These are phyloP conservation scores for Coronaproctus castanopsis DNA, from an alignment of 2,888 invertebrate genomes.

Conservation along the genomic window DNA sequence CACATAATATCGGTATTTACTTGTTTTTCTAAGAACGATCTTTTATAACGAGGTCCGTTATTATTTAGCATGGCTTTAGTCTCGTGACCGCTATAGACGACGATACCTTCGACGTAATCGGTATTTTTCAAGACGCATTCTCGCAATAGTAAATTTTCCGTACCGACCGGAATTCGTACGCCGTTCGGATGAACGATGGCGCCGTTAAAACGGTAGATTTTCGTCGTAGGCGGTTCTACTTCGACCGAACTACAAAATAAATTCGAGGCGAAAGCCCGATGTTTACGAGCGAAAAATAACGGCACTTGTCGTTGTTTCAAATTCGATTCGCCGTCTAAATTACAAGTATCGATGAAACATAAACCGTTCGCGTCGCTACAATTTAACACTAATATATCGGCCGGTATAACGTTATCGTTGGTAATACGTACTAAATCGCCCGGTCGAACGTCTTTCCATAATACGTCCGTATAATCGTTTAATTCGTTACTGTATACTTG, in stretches of 20 bases:
- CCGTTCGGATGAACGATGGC: slow-evolving; percentile 63
- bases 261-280: slow-evolving; percentile 50
- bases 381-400: slow-evolving; percentile 74
- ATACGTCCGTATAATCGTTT: slow-evolving; percentile 59
- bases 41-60: slow-evolving; percentile 5
- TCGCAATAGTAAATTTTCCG: slow-evolving; percentile 75
- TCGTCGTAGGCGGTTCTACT: slow-evolving; percentile 86
- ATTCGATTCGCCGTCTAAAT: slow-evolving; percentile 14
- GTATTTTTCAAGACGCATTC: slow-evolving; percentile 93
- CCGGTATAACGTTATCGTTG: slow-evolving; percentile 90
- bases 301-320: slow-evolving; percentile 14
- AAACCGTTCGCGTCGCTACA: slow-evolving; percentile 53
- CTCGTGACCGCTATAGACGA: slow-evolving; percentile 58
- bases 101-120: slow-evolving; percentile 87
- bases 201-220: slow-evolving; percentile 86
- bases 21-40: slow-evolving; percentile 10
- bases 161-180: slow-evolving; percentile 55
- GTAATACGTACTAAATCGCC: slow-evolving; percentile 89
- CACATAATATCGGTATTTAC: slow-evolving; percentile 62
- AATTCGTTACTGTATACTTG: slow-evolving; percentile 69
- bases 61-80: slow-evolving; percentile 14
- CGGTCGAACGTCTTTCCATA: slow-evolving; percentile 78
- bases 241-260: slow-evolving; percentile 69
- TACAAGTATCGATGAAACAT: slow-evolving; percentile 12
- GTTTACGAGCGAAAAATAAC: slow-evolving; percentile 27